phyloP scores from a whole-genome alignment of 1,140 invertebrate species.

The Prorops nasuta region DNA sequence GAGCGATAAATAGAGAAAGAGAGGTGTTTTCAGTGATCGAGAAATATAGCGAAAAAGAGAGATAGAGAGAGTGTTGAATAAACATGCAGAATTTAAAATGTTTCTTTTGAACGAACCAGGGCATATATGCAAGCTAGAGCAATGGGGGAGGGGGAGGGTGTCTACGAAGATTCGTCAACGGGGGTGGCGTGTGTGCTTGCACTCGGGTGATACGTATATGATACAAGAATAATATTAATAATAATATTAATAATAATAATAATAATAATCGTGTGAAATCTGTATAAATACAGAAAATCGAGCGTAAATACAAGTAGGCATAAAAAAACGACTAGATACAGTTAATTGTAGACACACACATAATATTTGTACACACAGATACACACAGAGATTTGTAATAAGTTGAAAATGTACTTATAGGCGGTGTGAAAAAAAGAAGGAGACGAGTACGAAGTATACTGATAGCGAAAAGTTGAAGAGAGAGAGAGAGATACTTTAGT shows the following conservation, averaged over 20 bases:
- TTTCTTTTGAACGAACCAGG: slow-evolving; percentile 33
- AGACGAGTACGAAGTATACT: no score
- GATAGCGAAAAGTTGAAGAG: no score
- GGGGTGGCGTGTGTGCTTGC: slow-evolving; percentile 43
- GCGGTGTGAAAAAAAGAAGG: slow-evolving; percentile 15
- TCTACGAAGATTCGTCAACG: slow-evolving; percentile 35
- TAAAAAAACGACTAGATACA: slow-evolving; percentile 18
- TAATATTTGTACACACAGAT: slow-evolving; percentile 11
- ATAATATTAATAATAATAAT: slow-evolving; percentile 22
- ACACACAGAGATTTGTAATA: slow-evolving; percentile 18
- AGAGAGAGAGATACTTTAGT: no score
- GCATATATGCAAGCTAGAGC: slow-evolving; percentile 33
- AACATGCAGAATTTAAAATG: slow-evolving; percentile 39
- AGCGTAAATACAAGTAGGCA: slow-evolving; percentile 3
- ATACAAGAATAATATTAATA: slow-evolving; percentile 21
- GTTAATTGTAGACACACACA: slow-evolving; percentile 11
- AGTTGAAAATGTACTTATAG: slow-evolving; percentile 1
- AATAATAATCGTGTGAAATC: no score
- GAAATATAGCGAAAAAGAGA: slow-evolving; percentile 16
- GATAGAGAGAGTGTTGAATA: slow-evolving; percentile 19
- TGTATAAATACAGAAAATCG: slow-evolving; percentile 22
- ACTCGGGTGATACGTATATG: slow-evolving; percentile 30
- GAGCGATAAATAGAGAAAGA: slow-evolving; percentile 4
- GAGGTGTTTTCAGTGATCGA: slow-evolving; percentile 6
- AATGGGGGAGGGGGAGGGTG: slow-evolving; percentile 16